Evolutionary conservation across 1,140 invertebrate genomes (phyloP).

Genomic region (Drosophila chauvacae): DNA sequence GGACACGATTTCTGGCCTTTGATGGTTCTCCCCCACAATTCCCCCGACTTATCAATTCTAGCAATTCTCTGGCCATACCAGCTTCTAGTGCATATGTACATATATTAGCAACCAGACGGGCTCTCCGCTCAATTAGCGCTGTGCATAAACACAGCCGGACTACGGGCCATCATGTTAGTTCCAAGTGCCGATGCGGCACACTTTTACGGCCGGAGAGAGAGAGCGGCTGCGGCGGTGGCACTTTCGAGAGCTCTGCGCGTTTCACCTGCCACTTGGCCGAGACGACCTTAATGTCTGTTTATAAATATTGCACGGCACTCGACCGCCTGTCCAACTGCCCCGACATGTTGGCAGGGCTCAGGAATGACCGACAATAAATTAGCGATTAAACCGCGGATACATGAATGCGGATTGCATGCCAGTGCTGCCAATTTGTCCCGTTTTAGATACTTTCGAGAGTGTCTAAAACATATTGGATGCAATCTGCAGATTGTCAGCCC

Average conservation of each 20-base stretch:
- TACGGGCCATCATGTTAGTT: slow-evolving; percentile 45
- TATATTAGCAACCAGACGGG: slow-evolving; percentile 36
- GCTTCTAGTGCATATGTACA: not conserved
- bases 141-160: slow-evolving; percentile 39
- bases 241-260: slow-evolving; percentile 21
- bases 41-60: slow-evolving; percentile 5
- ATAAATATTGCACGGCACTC: slow-evolving; percentile 56
- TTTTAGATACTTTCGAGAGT: slow-evolving; percentile 11
- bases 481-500: not conserved
- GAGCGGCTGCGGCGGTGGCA: not conserved
- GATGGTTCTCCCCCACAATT: slow-evolving; percentile 17
- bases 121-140: slow-evolving; percentile 55
- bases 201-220: slow-evolving; percentile 21
- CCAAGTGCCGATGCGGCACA: slow-evolving; percentile 43
- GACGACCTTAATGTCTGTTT: slow-evolving; percentile 66
- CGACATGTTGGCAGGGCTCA: slow-evolving; percentile 54
- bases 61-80: slow-evolving; percentile 7
- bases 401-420: slow-evolving; percentile 8
- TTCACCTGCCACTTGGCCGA: slow-evolving; percentile 54
- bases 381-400: slow-evolving; percentile 51
- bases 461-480: not conserved
- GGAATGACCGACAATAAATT: slow-evolving; percentile 52
- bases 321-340: slow-evolving; percentile 18
- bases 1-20: slow-evolving; percentile 11
- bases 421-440: slow-evolving; percentile 5